A percentile compares a stretch with the other conserved stretches of the same genome.
These are phyloP conservation scores for Lobophora halterata DNA, from an alignment of 2,888 invertebrate species.

Conservation along the genomic window DNA sequence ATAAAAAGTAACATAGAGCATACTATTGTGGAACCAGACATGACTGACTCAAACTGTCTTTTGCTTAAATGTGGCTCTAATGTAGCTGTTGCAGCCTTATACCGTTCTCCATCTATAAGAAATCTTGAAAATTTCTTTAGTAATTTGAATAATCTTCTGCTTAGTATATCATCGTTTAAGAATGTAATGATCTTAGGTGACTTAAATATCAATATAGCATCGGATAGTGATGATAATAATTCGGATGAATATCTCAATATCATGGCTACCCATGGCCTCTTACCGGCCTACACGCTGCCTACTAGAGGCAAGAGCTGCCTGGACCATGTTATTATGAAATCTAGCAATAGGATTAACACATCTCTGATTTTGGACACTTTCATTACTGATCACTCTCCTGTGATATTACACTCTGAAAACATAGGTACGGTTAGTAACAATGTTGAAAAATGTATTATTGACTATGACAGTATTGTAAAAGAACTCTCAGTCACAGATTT, in stretches of 20 bases:
- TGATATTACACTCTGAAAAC: not conserved
- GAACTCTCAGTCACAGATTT: not conserved
- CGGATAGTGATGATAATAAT: not conserved
- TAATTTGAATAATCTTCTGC: too few relatives aligned
- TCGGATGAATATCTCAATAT: not conserved
- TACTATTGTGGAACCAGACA: too few relatives aligned
- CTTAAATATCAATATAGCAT: conserved; percentile 1
- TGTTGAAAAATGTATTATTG: not conserved
- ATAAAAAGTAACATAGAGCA: too few relatives aligned
- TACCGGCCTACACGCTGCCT: not conserved
- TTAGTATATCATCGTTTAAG: too few relatives aligned
- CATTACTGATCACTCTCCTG: not conserved
- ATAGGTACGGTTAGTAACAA: not conserved
- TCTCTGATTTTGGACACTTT: not conserved
- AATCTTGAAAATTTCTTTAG: too few relatives aligned
- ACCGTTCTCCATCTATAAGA: too few relatives aligned
- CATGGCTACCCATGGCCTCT: not conserved
- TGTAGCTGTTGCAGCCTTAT: too few relatives aligned
- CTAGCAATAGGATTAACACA: not conserved
- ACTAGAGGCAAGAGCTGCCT: not conserved
- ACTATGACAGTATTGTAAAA: not conserved
- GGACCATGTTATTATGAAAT: not conserved
- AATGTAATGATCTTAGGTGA: too few relatives aligned
- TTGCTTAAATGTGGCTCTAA: too few relatives aligned
- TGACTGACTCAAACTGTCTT: too few relatives aligned